These are phyloP conservation scores for Poecilia gillii DNA, from an alignment of 2,797 vertebrate genomes.

Conservation along the genomic window DNA sequence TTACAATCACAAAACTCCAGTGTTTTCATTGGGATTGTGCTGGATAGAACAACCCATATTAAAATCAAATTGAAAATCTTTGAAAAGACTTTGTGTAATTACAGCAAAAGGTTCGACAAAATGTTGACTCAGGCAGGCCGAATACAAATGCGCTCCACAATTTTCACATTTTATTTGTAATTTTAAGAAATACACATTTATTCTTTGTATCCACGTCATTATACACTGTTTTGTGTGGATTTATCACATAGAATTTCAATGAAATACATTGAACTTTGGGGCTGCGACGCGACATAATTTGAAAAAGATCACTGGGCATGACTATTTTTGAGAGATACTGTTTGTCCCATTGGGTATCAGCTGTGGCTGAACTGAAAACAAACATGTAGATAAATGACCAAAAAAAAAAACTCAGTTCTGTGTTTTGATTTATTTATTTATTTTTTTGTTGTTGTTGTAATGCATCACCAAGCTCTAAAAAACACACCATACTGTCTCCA, in stretches of 20 bases:
- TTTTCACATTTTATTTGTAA: not conserved
- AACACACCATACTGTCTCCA: not conserved
- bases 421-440: no score
- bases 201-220: not conserved
- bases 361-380: not conserved
- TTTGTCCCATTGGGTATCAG: not conserved
- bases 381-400: not conserved
- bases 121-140: not conserved
- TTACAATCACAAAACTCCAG: not conserved
- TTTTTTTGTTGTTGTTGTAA: no score
- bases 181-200: not conserved
- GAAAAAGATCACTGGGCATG: not conserved
- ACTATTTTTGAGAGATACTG: not conserved
- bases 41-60: not conserved
- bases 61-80: not conserved
- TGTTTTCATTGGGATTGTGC: not conserved
- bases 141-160: not conserved
- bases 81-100: not conserved
- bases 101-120: not conserved
- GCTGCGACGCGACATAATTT: not conserved
- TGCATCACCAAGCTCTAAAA: not conserved
- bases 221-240: not conserved
- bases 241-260: not conserved
- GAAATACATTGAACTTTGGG: not conserved
- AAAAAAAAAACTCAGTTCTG: not conserved